A percentile compares a stretch with the other conserved stretches of the same genome.
Evolutionary conservation across 2,888 invertebrate genomes (phyloP).

Genomic region (Ptilodon capucinus): DNA sequence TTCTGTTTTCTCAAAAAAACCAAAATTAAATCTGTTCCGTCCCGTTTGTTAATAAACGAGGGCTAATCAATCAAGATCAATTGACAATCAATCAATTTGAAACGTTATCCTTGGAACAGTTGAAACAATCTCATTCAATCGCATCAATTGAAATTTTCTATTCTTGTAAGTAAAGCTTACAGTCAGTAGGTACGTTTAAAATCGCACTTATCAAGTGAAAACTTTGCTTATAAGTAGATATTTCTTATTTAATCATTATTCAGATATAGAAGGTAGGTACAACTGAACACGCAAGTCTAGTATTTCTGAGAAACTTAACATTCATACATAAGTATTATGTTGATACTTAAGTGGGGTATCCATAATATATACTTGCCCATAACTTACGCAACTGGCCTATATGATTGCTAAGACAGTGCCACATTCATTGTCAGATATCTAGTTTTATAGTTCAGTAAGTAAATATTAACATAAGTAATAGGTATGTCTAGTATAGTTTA

Average conservation of each 20-base stretch:
- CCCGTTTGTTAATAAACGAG: conserved; percentile 22
- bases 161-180: too few relatives aligned
- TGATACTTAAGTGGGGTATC: too few relatives aligned
- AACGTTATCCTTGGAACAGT: conserved; percentile 32
- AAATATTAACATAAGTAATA: too few relatives aligned
- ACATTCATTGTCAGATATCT: too few relatives aligned
- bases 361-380: too few relatives aligned
- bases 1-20: too few relatives aligned
- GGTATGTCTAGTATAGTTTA: too few relatives aligned
- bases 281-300: not conserved
- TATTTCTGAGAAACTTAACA: not conserved
- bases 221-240: too few relatives aligned
- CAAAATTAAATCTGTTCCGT: conserved; percentile 5
- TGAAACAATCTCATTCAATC: conserved; percentile 8
- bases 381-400: not conserved
- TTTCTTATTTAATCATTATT: too few relatives aligned
- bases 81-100: conserved; percentile 18
- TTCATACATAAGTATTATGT: not conserved
- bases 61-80: conserved; percentile 33
- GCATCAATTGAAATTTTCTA: conserved; percentile 7
- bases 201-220: too few relatives aligned
- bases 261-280: not conserved
- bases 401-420: not conserved
- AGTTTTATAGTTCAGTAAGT: too few relatives aligned
- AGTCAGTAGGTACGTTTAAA: too few relatives aligned